Percentiles rank a stretch among this genome's conserved stretches.
Conservation (phyloP, 2,797 vertebrate genomes). For the Scolopax bukidnonensis region DNA sequence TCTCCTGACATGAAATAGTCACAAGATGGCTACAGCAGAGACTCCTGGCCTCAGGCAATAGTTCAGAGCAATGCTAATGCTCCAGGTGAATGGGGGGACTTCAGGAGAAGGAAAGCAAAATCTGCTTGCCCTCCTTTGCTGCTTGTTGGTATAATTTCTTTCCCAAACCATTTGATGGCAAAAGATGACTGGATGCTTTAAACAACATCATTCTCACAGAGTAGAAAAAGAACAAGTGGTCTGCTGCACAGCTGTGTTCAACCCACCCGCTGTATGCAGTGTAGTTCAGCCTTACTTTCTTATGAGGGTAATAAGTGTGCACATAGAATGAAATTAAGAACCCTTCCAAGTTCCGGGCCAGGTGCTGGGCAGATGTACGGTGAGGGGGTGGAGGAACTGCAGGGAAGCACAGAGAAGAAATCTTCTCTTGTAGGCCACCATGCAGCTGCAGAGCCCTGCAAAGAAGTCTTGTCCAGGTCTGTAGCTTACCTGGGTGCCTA, state of each 20-base stretch:
- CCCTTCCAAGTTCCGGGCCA: constrained; percentile 65
- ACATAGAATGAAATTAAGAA: constrained; percentile 53
- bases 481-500: neutral
- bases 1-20: neutral
- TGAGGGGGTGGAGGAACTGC: neutral
- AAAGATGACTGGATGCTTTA: constrained; percentile 49
- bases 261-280: constrained; percentile 16
- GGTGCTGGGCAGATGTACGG: constrained; percentile 66
- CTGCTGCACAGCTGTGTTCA: constrained; percentile 63
- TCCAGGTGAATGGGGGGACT: constrained; percentile 35
- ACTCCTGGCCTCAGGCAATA: neutral
- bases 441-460: neutral
- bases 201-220: neutral
- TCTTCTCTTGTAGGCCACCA: neutral
- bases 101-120: neutral
- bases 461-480: accelerated
- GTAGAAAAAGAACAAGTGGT: constrained; percentile 25
- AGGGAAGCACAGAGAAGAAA: neutral
- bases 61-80: neutral
- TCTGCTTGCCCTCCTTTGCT: neutral
- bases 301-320: constrained; percentile 48
- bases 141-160: constrained; percentile 38
- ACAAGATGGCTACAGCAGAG: neutral
- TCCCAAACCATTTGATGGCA: constrained; percentile 30
- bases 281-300: constrained; percentile 41